Percentiles rank a stretch among this genome's conserved stretches.
Conservation (phyloP, 2,797 vertebrate genomes). For the Gallinago nigripennis region DNA sequence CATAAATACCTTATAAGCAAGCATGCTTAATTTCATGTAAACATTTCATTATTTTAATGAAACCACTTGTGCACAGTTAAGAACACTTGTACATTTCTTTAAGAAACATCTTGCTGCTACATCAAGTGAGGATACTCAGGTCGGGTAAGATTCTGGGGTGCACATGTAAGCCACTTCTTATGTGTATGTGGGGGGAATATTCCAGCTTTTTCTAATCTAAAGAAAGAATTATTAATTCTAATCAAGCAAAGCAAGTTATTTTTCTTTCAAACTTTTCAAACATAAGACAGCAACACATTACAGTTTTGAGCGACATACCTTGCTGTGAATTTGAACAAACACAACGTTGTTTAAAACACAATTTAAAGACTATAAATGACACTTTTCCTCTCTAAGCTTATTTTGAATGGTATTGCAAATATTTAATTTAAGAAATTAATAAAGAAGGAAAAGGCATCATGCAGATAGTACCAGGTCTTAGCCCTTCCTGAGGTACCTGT, state of each 20-base stretch:
- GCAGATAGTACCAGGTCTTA: neutral
- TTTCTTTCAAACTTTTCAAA: neutral
- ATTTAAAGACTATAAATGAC: neutral
- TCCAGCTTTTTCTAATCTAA: neutral
- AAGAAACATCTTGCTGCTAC: neutral
- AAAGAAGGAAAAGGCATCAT: neutral
- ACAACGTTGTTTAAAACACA: neutral
- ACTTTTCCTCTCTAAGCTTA: neutral
- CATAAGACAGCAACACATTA: neutral
- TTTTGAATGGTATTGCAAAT: neutral
- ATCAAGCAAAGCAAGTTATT: neutral
- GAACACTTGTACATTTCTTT: neutral
- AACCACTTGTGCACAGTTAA: neutral
- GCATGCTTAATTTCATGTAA: neutral
- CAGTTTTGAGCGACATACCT: neutral
- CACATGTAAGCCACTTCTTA: neutral
- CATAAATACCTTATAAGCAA: neutral
- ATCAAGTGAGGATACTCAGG: neutral
- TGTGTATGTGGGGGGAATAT: neutral
- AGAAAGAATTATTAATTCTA: neutral
- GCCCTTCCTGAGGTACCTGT: neutral
- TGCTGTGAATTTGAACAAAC: neutral
- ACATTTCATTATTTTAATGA: neutral
- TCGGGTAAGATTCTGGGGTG: neutral
- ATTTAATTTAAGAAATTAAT: neutral